A percentile compares a stretch with the other conserved stretches of the same genome.
Conservation (phyloP, 1,140 invertebrate species). For the Zeugodacus cucurbitae region DNA sequence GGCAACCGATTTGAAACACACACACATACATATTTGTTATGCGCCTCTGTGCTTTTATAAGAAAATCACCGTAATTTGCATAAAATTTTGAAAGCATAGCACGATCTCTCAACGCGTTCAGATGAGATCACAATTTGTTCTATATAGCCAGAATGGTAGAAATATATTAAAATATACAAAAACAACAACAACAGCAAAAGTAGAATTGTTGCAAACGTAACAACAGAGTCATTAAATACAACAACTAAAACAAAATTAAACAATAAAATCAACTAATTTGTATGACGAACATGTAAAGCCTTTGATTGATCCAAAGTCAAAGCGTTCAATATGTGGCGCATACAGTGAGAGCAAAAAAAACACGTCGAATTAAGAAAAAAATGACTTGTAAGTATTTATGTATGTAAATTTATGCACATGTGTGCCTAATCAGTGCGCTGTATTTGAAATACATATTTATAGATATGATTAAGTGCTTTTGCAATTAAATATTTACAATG, state of each 20-base stretch:
- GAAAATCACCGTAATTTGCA: not conserved
- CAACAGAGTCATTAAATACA: not conserved
- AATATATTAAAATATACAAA: not conserved
- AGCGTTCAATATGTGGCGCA: slow-evolving; percentile 14
- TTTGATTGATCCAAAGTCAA: slow-evolving; percentile 27
- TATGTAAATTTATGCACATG: not conserved
- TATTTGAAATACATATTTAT: not conserved
- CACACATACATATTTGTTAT: not conserved
- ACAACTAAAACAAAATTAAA: not conserved
- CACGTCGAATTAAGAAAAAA: too few relatives aligned
- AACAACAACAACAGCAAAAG: not conserved
- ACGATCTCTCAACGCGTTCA: not conserved
- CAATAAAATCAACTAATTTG: not conserved
- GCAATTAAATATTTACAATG: not conserved
- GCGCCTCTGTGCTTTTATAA: not conserved
- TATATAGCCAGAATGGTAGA: not conserved
- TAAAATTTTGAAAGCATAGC: not conserved
- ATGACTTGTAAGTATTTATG: not conserved
- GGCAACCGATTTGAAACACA: not conserved
- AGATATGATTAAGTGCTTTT: not conserved
- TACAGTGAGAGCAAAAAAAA: not conserved
- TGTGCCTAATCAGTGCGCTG: not conserved
- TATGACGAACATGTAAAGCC: not conserved
- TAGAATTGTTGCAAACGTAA: too few relatives aligned
- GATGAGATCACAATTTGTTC: slow-evolving; percentile 23